phyloP scores from a whole-genome alignment of 2,113 vertebrate species.

The Xenopus laevis region DNA sequence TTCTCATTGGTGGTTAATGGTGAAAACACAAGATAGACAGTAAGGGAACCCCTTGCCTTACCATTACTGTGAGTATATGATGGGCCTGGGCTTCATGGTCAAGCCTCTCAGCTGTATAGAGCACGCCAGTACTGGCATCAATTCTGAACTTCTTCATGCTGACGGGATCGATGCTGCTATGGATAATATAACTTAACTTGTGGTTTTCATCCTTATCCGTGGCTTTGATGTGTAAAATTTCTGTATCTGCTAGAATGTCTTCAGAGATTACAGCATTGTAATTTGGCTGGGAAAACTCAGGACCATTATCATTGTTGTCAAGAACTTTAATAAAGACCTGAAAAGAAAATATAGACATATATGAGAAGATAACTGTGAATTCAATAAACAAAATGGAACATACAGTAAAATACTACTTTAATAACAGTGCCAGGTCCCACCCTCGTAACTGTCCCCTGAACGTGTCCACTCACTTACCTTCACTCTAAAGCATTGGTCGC shows the following conservation, averaged over 20 bases:
- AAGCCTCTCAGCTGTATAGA: slow-evolving; percentile 82
- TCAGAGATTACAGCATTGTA: slow-evolving; percentile 89
- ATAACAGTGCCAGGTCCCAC: too few species aligned
- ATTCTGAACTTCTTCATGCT: slow-evolving; percentile 90
- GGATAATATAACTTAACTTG: slow-evolving; percentile 81
- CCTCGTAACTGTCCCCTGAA: too few species aligned
- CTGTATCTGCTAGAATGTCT: slow-evolving; percentile 82
- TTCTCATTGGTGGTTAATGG: too few species aligned
- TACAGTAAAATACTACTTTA: too few species aligned
- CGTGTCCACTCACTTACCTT: too few species aligned
- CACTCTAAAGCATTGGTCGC: too few species aligned
- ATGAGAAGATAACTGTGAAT: neutral
- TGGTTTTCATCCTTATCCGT: slow-evolving; percentile 88
- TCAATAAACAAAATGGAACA: too few species aligned
- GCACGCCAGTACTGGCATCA: slow-evolving; percentile 75
- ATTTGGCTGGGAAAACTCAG: slow-evolving; percentile 84
- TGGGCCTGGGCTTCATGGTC: slow-evolving; percentile 89
- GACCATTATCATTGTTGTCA: slow-evolving; percentile 93
- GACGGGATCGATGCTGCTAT: slow-evolving; percentile 84
- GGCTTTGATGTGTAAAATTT: slow-evolving; percentile 89
- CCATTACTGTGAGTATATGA: slow-evolving; percentile 90
- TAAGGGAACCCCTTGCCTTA: slow-evolving; percentile 55
- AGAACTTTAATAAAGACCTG: slow-evolving; percentile 88
- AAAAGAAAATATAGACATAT: slow-evolving; percentile 34
- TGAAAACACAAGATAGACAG: too few species aligned